Percentiles rank a stretch among this genome's conserved stretches.
phyloP scores from a whole-genome alignment of 2,113 vertebrate species.

The Neopipo cinnamomea region DNA sequence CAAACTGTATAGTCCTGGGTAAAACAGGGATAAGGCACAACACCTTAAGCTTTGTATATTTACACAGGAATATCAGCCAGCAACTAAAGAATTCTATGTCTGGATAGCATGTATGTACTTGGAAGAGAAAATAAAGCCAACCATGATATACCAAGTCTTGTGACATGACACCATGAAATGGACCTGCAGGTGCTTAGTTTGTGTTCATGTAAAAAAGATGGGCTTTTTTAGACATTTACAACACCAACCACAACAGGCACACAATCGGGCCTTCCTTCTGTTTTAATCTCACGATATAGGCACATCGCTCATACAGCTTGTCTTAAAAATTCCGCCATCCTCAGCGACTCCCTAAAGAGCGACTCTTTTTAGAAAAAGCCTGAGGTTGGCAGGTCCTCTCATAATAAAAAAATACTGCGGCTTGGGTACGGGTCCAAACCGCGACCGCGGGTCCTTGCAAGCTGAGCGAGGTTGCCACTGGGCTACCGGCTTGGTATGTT shows the following conservation, averaged over 20 bases:
- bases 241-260: not conserved
- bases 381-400: not conserved
- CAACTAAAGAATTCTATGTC: not conserved
- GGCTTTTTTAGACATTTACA: not conserved
- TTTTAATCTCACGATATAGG: not conserved
- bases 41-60: not conserved
- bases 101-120: not conserved
- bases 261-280: not conserved
- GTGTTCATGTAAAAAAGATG: not conserved
- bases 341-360: not conserved
- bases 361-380: not conserved
- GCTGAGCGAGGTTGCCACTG: too few species aligned
- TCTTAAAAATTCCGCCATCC: not conserved
- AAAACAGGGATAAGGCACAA: not conserved
- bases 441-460: too few species aligned
- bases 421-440: too few species aligned
- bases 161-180: not conserved
- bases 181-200: not conserved
- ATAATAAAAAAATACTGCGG: too few species aligned
- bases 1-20: not conserved
- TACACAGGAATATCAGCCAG: not conserved
- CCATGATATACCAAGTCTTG: not conserved
- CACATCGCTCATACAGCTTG: fast-evolving
- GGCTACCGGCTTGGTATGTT: too few species aligned
- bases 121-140: not conserved